Conservation (phyloP, 2,888 invertebrate genomes). For the Lapara coniferarum region DNA sequence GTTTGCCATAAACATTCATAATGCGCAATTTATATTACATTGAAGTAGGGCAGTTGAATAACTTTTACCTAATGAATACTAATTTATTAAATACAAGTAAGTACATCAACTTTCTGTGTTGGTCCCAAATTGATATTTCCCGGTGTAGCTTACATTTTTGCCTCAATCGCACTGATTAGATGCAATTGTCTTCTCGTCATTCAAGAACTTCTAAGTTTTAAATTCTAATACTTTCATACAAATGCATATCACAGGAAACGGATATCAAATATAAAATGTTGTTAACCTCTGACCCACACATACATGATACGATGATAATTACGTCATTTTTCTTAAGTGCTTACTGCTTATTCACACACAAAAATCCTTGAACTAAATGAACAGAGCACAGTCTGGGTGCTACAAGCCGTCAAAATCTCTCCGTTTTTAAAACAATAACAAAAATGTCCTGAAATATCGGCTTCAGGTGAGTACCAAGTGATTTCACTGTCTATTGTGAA, state of each 20-base stretch:
- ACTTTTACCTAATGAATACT: too few relatives aligned
- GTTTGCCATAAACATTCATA: too few relatives aligned
- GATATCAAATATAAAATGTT: neutral
- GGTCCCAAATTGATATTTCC: too few relatives aligned
- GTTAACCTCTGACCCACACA: constrained; percentile 4
- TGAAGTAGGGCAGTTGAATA: too few relatives aligned
- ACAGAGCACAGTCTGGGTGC: neutral
- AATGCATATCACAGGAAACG: neutral
- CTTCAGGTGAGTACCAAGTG: constrained; percentile 27
- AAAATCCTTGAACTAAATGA: constrained; percentile 23
- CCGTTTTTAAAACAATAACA: constrained; percentile 33
- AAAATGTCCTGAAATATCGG: constrained; percentile 33
- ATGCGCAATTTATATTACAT: too few relatives aligned
- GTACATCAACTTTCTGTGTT: too few relatives aligned
- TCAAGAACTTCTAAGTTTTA: too few relatives aligned
- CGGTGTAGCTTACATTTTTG: too few relatives aligned
- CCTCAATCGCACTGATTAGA: too few relatives aligned
- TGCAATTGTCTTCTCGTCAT: too few relatives aligned
- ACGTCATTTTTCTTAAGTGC: constrained; percentile 18
- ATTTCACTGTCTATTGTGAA: constrained; percentile 41
- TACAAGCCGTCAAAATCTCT: neutral
- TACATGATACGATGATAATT: constrained; percentile 10
- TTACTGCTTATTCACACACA: neutral
- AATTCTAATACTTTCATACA: too few relatives aligned
- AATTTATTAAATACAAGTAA: too few relatives aligned